Evolutionary conservation across 2,888 invertebrate genomes (phyloP), one percentile per base, ranked within the genome.

Genomic region (Desoria tigrina): DNA sequence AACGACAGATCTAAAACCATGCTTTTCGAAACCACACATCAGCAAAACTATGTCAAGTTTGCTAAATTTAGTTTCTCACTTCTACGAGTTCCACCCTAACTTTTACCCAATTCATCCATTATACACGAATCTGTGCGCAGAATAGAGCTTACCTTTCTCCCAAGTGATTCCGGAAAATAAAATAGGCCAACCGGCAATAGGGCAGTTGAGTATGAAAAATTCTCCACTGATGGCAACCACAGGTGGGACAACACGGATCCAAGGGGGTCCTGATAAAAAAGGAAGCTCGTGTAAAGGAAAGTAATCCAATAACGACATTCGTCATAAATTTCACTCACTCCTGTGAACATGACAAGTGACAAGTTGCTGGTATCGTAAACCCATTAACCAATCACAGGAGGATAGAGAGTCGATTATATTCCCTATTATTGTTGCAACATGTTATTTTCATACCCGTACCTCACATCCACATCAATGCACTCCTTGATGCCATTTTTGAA

Each of bases 151-250:
- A 82, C 83, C 82, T 81, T 80, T 81, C 55, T 78, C 79, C 83
- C 83, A 83, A 18, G 78, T 78, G 57, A 82, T 79, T 18, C 78
- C 74, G 50, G 79, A 76, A 57, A 72, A 72, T 24, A 65, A 58
- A 18, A 82, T 78, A 2, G 83, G 82, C 77, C 79, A 81, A 21
- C 83, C 83, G 2, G 81, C 79, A 42, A 82, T 82, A 50, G 81
- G 81, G 74, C 83, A 83, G 55, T 78, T 75, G 27, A 83, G 77
- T 3, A 77, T 74, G 66, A 82, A 76, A 54, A 77, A 75, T 65
- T 80, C 79, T 60, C 80, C 80, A 27, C 81, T 81, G 16, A 82
- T 81, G 1, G 81, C 81, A 18, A 81, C 81, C 65, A 81, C 77
- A 71, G 82, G 81, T 42, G 78, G 77, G 79, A 82, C 80, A 3